These are phyloP conservation scores for Muschampia plurimacula DNA, from an alignment of 2,888 invertebrate species.

Conservation along the genomic window DNA sequence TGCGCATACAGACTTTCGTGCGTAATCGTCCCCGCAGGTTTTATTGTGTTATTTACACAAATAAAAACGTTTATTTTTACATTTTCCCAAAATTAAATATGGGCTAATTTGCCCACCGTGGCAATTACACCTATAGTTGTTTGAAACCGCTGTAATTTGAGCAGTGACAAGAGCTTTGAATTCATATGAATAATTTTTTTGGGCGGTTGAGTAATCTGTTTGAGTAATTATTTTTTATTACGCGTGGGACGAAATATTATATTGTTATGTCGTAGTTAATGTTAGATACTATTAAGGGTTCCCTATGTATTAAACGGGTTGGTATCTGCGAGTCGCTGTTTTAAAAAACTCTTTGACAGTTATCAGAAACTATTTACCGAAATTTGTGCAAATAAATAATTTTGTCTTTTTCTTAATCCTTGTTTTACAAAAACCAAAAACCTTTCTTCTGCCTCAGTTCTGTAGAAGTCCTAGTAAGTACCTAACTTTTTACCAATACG, in stretches of 20 bases:
- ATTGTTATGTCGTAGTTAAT: slow-evolving; percentile 76
- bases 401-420: too few species aligned
- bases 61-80: slow-evolving; percentile 86
- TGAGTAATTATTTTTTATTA: slow-evolving; percentile 63
- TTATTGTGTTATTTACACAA: slow-evolving; percentile 86
- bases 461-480: too few species aligned
- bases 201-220: slow-evolving; percentile 63
- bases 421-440: too few species aligned
- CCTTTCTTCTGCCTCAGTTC: too few species aligned
- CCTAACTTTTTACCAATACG: too few species aligned
- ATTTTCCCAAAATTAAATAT: slow-evolving; percentile 86
- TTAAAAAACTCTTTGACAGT: too few species aligned
- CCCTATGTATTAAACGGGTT: too few species aligned
- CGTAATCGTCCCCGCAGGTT: slow-evolving; percentile 74
- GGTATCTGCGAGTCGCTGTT: too few species aligned
- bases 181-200: slow-evolving; percentile 55
- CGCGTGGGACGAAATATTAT: slow-evolving; percentile 68
- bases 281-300: slow-evolving; percentile 40
- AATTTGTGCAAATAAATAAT: too few species aligned
- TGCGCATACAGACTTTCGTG: slow-evolving; percentile 57
- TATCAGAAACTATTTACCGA: too few species aligned
- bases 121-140: slow-evolving; percentile 69
- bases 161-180: slow-evolving; percentile 59
- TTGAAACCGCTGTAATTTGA: slow-evolving; percentile 57
- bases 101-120: slow-evolving; percentile 74